Evolutionary conservation across 53 echinoderm and acorn worm genomes (phyloP).

Genomic region (Echinarachnius parma): DNA sequence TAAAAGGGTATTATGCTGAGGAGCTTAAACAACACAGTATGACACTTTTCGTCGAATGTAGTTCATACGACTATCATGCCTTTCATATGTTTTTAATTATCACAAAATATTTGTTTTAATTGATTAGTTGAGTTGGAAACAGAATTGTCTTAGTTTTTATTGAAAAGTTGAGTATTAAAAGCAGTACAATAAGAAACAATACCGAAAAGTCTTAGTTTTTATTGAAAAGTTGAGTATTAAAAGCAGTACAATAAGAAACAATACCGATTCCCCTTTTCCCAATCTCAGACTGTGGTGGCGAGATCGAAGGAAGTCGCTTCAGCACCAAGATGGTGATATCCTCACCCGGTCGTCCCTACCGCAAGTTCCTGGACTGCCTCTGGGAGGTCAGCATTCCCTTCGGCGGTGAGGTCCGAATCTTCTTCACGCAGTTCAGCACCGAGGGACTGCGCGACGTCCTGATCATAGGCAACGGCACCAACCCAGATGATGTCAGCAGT

Average conservation of each 20-base stretch:
- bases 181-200: not conserved
- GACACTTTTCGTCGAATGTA: no score
- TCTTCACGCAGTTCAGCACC: constrained; percentile 71
- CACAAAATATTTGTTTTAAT: no score
- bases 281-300: constrained; percentile 68
- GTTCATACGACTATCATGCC: no score
- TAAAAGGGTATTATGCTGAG: no score
- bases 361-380: constrained; percentile 60
- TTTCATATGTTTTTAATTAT: no score
- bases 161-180: not conserved
- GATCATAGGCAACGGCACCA: constrained; percentile 71
- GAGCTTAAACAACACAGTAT: no score
- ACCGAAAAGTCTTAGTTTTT: not conserved
- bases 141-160: not conserved
- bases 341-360: constrained; percentile 61
- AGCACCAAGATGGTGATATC: constrained; percentile 62
- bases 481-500: constrained; percentile 50
- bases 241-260: not conserved
- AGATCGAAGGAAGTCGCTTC: constrained; percentile 31
- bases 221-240: not conserved
- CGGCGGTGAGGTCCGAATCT: constrained; percentile 53
- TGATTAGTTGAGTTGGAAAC: not conserved
- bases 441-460: constrained; percentile 71
- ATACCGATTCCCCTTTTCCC: not conserved
- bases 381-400: constrained; percentile 70